phyloP scores from a whole-genome alignment of 2,888 invertebrate species.

The Hydrotaea diabolus region DNA sequence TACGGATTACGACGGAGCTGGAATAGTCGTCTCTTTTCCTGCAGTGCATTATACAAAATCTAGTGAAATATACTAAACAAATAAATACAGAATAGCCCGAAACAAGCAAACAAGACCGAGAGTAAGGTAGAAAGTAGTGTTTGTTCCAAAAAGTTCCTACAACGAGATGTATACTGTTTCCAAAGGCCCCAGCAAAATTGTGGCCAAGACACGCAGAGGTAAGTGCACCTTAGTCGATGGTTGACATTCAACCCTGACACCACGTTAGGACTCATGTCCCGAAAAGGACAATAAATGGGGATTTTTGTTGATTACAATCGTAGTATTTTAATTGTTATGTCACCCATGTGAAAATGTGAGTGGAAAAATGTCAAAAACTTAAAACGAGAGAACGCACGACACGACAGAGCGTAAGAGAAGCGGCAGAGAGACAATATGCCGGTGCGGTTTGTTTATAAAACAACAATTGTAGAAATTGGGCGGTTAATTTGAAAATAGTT shows the following conservation, averaged over 20 bases:
- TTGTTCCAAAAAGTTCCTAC: slow-evolving; percentile 52
- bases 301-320: slow-evolving; percentile 45
- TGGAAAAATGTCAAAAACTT: slow-evolving; percentile 29
- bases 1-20: slow-evolving; percentile 8
- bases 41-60: background rate
- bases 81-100: slow-evolving; percentile 8
- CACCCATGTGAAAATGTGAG: slow-evolving; percentile 69
- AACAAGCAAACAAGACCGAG: background rate
- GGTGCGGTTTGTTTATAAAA: slow-evolving; percentile 56
- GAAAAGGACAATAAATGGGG: slow-evolving; percentile 21
- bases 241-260: background rate
- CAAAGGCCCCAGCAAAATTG: slow-evolving; percentile 93
- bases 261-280: background rate
- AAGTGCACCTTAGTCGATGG: slow-evolving; percentile 72
- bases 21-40: background rate
- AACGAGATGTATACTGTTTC: slow-evolving; percentile 91
- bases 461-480: background rate
- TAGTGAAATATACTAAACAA: background rate
- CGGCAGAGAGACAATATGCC: slow-evolving; percentile 44
- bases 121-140: background rate
- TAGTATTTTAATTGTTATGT: slow-evolving; percentile 74
- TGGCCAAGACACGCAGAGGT: slow-evolving; percentile 92
- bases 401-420: slow-evolving; percentile 20
- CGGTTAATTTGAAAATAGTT: background rate
- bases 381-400: background rate